Base-by-base conservation (phyloP, 2,797 vertebrate genomes). In the Cossypha niveicapilla region DNA sequence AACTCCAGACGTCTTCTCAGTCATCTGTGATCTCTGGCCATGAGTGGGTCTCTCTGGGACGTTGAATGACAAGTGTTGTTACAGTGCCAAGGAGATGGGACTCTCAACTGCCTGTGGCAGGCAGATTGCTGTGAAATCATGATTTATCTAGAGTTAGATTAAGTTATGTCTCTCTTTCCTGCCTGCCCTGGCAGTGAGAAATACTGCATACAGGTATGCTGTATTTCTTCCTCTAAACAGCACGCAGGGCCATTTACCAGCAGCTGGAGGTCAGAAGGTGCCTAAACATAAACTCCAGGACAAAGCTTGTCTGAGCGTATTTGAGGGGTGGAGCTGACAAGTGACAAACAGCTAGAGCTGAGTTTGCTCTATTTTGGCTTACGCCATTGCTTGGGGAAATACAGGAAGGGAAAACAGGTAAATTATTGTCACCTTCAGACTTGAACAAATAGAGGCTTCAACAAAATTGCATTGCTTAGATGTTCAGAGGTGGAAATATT, bases 381-480 rank as follows among this genome's bases (percentile, higher is more conserved):
- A 65, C 0, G 2, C 73, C 76, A 83, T 37, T 62, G 71, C 85
- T 81, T 50, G 47, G 72, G 56, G 50, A 93, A 82, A 72, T n/a
- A 51, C 34, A 22, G 66, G 77, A 86, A 93, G 39, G 42, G 37
- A 50, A 95, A 95, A 76, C 25, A 61, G 78, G 88, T 92, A 80
- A 85, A 61, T 96, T 96, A 94, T 90, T 75, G 74, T 75, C 90
- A 88, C 76, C 76, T 92, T n/a, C 82, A 58, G 61, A 68, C 51
- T 75, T 87, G 89, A 86, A 96, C 86, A 94, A 96, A 89, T 87
- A 86, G 85, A 97, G 56, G 58, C 74, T 95, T 94, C 78, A 92
- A 92, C 32, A 84, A 91, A 95, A 93, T 56, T 74, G 89, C 83
- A 87, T 57, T 42, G 44, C 90, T 95, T 93, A 90, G 84, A 81